Conservation (phyloP, 1,140 invertebrate genomes). For the Coptotermes formosanus region DNA sequence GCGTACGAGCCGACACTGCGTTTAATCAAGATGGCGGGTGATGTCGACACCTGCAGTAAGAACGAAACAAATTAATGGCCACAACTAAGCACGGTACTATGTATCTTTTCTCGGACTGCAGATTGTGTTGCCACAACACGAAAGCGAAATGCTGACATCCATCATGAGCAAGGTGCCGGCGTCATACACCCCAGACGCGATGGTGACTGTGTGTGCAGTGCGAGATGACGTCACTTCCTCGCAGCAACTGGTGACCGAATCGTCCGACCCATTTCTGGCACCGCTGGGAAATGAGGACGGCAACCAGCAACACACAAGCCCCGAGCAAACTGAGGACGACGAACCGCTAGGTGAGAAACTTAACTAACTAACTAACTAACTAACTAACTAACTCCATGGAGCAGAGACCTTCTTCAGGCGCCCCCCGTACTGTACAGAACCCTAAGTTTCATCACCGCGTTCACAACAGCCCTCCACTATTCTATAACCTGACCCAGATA, state of each 20-base stretch:
- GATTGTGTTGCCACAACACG: constrained; percentile 26
- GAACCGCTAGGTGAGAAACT: constrained; percentile 9
- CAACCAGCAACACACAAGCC: constrained; percentile 22
- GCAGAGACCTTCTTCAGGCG: no score
- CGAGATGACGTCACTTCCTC: not conserved
- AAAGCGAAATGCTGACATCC: constrained; percentile 13
- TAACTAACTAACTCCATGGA: no score
- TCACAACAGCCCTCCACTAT: no score
- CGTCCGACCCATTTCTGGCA: constrained; percentile 17
- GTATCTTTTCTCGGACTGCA: not conserved
- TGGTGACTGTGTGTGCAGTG: not conserved
- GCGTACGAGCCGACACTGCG: no score
- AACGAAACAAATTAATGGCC: no score
- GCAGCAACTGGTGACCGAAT: not conserved
- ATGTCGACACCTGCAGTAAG: no score
- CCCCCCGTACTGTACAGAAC: no score
- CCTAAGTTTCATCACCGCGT: no score
- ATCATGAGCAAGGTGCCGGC: constrained; percentile 16
- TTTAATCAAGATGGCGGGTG: no score
- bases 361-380: no score
- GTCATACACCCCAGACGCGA: not conserved
- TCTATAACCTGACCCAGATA: no score
- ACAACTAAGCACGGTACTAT: no score
- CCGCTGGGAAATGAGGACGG: not conserved
- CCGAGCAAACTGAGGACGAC: constrained; percentile 25